Conservation (phyloP, 2,888 invertebrate species). For the Melangyna quadrimaculata region DNA sequence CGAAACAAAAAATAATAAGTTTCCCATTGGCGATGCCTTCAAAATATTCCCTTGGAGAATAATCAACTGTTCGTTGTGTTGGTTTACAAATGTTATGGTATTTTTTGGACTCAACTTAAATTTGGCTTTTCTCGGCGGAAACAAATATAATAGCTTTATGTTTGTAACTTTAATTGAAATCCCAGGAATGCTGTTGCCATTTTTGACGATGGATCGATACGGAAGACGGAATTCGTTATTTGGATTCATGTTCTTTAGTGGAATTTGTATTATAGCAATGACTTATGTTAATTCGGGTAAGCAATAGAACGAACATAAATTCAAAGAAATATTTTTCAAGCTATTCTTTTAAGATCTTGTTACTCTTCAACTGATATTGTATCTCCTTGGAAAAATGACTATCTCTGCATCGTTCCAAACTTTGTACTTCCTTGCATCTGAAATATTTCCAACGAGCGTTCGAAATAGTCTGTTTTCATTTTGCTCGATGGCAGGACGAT, state of each 20-base stretch:
- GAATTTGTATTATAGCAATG: constrained; percentile 74
- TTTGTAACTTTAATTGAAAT: constrained; percentile 84
- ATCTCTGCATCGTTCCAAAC: constrained; percentile 86
- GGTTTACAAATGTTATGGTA: constrained; percentile 89
- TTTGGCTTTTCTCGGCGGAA: constrained; percentile 87
- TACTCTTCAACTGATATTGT: constrained; percentile 76
- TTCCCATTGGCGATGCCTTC: constrained; percentile 78
- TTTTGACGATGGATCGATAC: constrained; percentile 84
- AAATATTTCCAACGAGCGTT: constrained; percentile 87
- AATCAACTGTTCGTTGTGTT: constrained; percentile 87
- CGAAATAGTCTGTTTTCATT: constrained; percentile 86
- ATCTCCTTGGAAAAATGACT: constrained; percentile 85
- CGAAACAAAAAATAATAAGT: constrained; percentile 75
- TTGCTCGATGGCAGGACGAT: constrained; percentile 86
- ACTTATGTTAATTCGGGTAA: constrained; percentile 76
- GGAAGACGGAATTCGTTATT: constrained; percentile 86
- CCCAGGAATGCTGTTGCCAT: constrained; percentile 86
- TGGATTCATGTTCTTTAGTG: constrained; percentile 71
- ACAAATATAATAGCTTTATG: constrained; percentile 90
- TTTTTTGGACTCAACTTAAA: constrained; percentile 91
- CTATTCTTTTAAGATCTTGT: neutral
- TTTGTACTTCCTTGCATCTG: constrained; percentile 86
- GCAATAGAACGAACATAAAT: neutral
- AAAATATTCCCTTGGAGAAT: constrained; percentile 77
- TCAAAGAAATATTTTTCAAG: neutral